Evolutionary conservation across 1,140 invertebrate species (phyloP), one percentile per base, ranked within the genome.

Genomic region (Cryptotermes secundus): DNA sequence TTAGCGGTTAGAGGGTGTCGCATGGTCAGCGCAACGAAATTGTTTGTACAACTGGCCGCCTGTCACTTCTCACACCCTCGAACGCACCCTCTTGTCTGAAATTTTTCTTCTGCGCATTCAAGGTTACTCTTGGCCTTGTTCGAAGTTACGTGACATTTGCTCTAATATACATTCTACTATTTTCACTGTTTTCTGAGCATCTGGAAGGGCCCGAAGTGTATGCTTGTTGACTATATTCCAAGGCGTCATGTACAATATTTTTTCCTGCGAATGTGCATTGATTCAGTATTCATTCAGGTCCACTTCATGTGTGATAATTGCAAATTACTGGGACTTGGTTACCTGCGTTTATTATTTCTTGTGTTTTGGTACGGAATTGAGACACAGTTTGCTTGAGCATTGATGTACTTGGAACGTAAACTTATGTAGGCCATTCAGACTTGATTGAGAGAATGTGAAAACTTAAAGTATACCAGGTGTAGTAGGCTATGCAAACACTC

Each of bases 361-460:
- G n/a, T 72, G 26, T 9, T 9, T 31, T 31, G 26, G 2, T 31
- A 3, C 26, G 59, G 14, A 72, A 72, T 72, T 72, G n/a, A 31
- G n/a, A n/a, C 31, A 72, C 31, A n/a, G 31, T 31, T 72, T 72
- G 31, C 59, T 72, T 72, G 59, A 31, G 59, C 59, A 31, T 26
- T 31, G 59, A 72, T 72, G 26, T 72, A 72, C 59, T 72, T 72
- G 59, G 26, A 49, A 49, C 45, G 22, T 49, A 72, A 72, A 16
- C n/a, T 6, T 72, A 72, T 72, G 59, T 72, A 72, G 59, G 59
- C n/a, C 59, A 72, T 72, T 72, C n/a, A 72, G 31, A 72, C 26
- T 72, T 72, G 59, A 72, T 72, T 72, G n/a, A n/a, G 26, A 72
- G 59, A 72, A 72, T 72, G 59, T 72, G 59, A 72, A 72, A 72